Evolutionary conservation across 2,113 vertebrate species (phyloP), one percentile per base, ranked within the genome.

Genomic region (Nanorana parkeri): DNA sequence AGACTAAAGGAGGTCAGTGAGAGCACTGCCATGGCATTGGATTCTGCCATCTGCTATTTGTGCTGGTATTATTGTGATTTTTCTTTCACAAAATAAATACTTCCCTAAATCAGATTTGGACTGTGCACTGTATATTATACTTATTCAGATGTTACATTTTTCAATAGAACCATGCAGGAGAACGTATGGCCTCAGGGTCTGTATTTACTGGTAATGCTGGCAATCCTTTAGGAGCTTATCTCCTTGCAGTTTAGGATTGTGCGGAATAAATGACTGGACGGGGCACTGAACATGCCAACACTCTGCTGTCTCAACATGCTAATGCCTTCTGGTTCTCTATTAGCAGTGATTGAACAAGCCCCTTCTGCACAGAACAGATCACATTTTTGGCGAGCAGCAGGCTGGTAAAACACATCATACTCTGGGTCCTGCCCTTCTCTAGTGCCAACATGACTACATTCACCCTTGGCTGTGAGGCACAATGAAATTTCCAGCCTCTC

Each of bases 1-100:
- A 20, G 77, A 29, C 5, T 29, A 79, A 68, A 79, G 19, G 56
- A 52, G 64, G 77, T 80, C 66, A 69, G 20, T 69, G 77, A 69
- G n/a, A 69, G 55, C 0, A 32, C 21, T 80, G 78, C 54, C 23
- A 71, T 58, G n/a, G 47, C 36, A 29, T n/a, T 1, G 1, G 41
- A 24, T 13, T 51, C 5, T 15, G 54, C 78, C 66, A 80, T 80
- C 78, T 80, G 51, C 78, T 47, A 24, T 69, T 47, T 6, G 2
- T 63, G n/a, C 56, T 41, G 64, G 41, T 17, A 64, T 72, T 60
- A 60, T 51, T 32, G 26, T 19, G 23, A 63, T 81, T 81, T 80
- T 61, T 72, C 32, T 54, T 81, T 29, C 58, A 26, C 10, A 64
- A 63, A 61, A 81, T 51, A 81, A 67, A 81, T 64, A 41, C 26